Evolutionary conservation across 1,140 invertebrate species (phyloP).

Genomic region (Popillia japonica): DNA sequence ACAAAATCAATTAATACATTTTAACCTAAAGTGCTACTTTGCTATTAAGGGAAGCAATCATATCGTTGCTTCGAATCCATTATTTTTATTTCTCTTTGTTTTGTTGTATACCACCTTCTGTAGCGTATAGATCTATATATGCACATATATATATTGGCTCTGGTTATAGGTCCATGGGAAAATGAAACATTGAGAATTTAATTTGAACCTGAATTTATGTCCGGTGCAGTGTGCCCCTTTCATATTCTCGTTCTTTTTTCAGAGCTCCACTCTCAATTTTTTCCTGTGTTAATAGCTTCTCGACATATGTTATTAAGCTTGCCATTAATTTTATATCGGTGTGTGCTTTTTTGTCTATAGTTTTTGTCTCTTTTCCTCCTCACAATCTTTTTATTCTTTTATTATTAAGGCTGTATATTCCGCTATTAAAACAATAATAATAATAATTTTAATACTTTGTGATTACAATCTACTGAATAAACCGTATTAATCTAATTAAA

Average conservation of each 20-base stretch:
- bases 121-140: conserved; percentile 53
- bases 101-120: neutral
- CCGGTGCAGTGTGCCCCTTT: conserved; percentile 43
- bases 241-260: conserved; percentile 19
- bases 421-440: no score
- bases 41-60: neutral
- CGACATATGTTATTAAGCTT: conserved; percentile 36
- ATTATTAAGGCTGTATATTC: neutral
- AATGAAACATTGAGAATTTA: conserved; percentile 59
- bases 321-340: conserved; percentile 33
- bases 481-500: conserved; percentile 6
- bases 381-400: neutral
- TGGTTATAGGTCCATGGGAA: conserved; percentile 54
- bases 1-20: no score
- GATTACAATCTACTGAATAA: no score
- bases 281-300: conserved; percentile 37
- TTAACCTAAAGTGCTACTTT: no score
- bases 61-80: neutral
- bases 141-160: conserved; percentile 38
- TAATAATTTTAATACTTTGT: no score
- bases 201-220: conserved; percentile 60
- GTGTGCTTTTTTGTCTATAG: conserved; percentile 3
- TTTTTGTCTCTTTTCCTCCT: neutral
- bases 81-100: neutral
- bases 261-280: neutral